Evolutionary conservation across 2,888 invertebrate genomes (phyloP), one percentile per base, ranked within the genome.

Genomic region (Beris morrisii): DNA sequence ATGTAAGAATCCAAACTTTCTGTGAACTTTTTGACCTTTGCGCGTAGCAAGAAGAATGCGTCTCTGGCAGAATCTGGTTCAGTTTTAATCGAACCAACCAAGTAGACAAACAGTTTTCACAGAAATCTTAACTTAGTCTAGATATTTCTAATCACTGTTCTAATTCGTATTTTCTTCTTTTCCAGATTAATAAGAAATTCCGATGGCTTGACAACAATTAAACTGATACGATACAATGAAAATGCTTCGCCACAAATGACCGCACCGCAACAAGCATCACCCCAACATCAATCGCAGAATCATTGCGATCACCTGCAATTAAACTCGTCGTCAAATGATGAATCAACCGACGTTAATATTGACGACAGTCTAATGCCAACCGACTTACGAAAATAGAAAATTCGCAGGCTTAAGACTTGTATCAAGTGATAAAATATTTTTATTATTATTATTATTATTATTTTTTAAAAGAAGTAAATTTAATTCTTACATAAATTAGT

Each of bases 191-290:
- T 81, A 68, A 77, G 80, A 65, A 81, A 81, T 72, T 79, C 81
- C 57, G 81, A 81, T 73, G 81, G 81, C 7, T 67, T 81, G 63
- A 81, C 81, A 31, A 81, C 81, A 70, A 81, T 81, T 59, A 80
- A 80, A 74, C 70, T 81, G 67, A 78, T 81, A 73, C 80, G 79
- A 58, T 79, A 78, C 70, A 78, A 78, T 69, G 77, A 77, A 45
- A 73, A 70, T 64, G 70, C 67, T 59, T 65, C 70, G 12, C 63
- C 67, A 45, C 63, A 64, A 28, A 55, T 52, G 45, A 45, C 58
- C 11, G 55, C 50, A 44, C 31, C 28, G n/a, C 13, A 50, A 30
- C 43, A 50, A 15, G 57, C 63, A 43, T 50, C 54, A 57, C 38
- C 31, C 38, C 56, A 56, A 22, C 66, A 66, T 46, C 59, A 53